Evolutionary conservation across 2,888 invertebrate genomes (phyloP), one percentile per base, ranked within the genome.

Genomic region (Phengaris alcon): DNA sequence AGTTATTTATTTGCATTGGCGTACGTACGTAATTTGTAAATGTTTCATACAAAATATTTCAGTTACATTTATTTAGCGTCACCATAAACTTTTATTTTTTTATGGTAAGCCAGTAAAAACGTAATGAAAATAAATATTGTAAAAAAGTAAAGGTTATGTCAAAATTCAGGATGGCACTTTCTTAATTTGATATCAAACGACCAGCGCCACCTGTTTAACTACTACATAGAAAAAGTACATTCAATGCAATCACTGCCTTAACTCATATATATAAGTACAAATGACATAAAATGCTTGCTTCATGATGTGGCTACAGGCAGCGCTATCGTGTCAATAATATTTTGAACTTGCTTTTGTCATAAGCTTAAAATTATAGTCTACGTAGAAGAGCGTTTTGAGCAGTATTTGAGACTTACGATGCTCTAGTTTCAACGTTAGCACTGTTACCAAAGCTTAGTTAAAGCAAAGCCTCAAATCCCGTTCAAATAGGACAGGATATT

Each of bases 101-200:
- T 54, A 15, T 64, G 44, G 64, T 12, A 35, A 79, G 77, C 72
- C 68, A 75, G 55, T 55, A 74, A 73, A 72, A 75, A n/a, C 57
- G 10, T 57, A 22, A 10, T 44, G 6, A 35, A 57, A 57, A 44
- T 69, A 48, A 48, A 52, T 15, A 59, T 22, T 74, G 13, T 52
- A 22, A 59, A 64, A 22, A 59, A n/a, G 15, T 73, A 59, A 59
- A 3, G 13, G 10, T 57, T 55, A 76, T 77, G 72, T 76, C 78
- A 81, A 87, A 86, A 89, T 91, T 88, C 86, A 91, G 90, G 90
- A 89, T 92, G 91, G 93, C 93, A 91, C 92, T 88, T 84, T 86
- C 87, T 85, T 86, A 81, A 82, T 82, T 68, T 22, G 46, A 54
- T 76, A 80, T 80, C 76, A 78, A 82, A 89, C 90, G 87, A 90